Base-by-base conservation (phyloP, 2,888 invertebrate genomes). In the Spisula subtruncata region DNA sequence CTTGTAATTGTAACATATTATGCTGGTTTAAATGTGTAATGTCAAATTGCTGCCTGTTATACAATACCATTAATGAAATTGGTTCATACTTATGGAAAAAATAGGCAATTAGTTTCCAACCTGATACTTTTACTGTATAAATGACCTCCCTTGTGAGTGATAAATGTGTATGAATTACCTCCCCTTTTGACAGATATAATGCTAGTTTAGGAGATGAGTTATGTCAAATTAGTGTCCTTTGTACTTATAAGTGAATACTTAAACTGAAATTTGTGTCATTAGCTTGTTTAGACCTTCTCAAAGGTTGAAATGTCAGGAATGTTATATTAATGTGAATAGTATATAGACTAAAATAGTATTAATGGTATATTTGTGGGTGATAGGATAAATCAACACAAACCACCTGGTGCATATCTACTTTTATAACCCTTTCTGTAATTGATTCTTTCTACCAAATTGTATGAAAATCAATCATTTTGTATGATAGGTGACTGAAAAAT, bases 251-350 rank as follows among this genome's bases (percentile, higher is more conserved):
- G 35, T 75, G 75, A 75, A 75, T 75, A 75, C 35, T 75, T 18
- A 35, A n/a, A 18, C 35, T 35, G 12, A 75, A 32, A 32, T 75
- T 75, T 32, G 35, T 75, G 32, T 75, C 32, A 75, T 75, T 75
- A 35, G 32, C 32, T 75, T 75, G 75, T 18, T 75, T 25, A 32
- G 75, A 25, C 5, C 14, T 75, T 35, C 75, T 16, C 20, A 75
- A 35, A 75, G 75, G 75, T 75, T 75, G 32, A 8, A 35, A 75
- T 75, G 75, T 75, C 32, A 32, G 75, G 75, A 75, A 75, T 75
- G 75, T 14, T 8, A 35, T 75, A 8, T 10, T 25, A 35, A 18
- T 75, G 75, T 25, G 25, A 35, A 32, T 75, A 35, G 25, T 25
- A 75, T 35, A 75, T 75, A 32, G 75, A 75, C 75, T 14, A 75